Percentiles rank a stretch among this genome's conserved stretches.
These are phyloP conservation scores for Galerucella pusilla DNA, from an alignment of 2,888 invertebrate genomes.

Conservation along the genomic window DNA sequence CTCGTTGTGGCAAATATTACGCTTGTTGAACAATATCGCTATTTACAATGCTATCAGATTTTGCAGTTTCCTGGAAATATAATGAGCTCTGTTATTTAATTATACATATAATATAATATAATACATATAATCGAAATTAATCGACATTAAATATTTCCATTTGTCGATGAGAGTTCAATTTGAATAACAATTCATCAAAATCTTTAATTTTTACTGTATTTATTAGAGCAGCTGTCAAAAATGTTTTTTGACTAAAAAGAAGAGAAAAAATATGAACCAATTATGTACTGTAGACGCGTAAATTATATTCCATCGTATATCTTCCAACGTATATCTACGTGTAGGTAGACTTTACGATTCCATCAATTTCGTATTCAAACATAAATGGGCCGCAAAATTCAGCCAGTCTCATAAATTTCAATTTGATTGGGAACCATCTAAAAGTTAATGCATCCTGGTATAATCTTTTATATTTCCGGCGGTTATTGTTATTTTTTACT, in stretches of 20 bases:
- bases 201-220: too few species aligned
- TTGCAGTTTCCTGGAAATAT: too few species aligned
- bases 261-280: too few species aligned
- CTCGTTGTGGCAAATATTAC: too few species aligned
- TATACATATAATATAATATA: too few species aligned
- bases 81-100: too few species aligned
- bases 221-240: neutral
- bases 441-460: slow-evolving; percentile 25
- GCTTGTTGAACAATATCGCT: too few species aligned
- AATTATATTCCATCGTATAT: slow-evolving; percentile 8
- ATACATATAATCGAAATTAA: too few species aligned
- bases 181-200: too few species aligned
- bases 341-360: slow-evolving; percentile 4
- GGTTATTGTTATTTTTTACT: neutral
- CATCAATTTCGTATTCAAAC: slow-evolving; percentile 16
- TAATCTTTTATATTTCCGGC: slow-evolving; percentile 42
- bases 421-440: slow-evolving; percentile 15
- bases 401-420: slow-evolving; percentile 9
- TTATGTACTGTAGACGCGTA: neutral
- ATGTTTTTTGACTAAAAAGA: neutral
- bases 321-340: neutral
- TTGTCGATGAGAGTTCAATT: too few species aligned
- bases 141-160: too few species aligned
- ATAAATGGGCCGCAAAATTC: slow-evolving; percentile 18
- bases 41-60: too few species aligned